Evolutionary conservation across 2,797 vertebrate species (phyloP), one percentile per base, ranked within the genome.

Genomic region (Tadarida brasiliensis): DNA sequence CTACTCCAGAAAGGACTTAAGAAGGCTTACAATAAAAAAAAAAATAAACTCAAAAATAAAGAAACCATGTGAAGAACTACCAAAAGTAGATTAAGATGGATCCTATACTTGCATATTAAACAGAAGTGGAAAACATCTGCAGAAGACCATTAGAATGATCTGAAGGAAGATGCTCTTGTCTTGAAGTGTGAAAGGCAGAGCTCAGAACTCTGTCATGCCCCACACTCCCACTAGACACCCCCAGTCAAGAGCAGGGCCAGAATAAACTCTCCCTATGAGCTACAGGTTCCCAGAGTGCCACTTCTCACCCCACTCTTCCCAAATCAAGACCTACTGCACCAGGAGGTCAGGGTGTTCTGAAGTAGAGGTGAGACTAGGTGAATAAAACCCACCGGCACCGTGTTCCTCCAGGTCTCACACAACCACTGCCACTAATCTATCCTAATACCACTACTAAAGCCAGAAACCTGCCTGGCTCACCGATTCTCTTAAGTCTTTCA

Each of bases 1-100:
- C 65, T 85, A 90, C 56, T 78, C 67, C 54, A 89, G 35, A 73
- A 86, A 39, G 57, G 22, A 95, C 24, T 59, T 81, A 94, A 86
- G 71, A 89, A 85, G 12, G 11, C 51, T 54, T 95, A 87, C 35
- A 61, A 85, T 87, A 93, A 95, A 91, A 81, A 84, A 56, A 16
- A 1, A 12, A 35, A 35, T 54, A 90, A 93, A 74, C 49, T 83
- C 19, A 68, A 93, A 88, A 81, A 15, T 54, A 74, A 94, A 94
- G 82, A 90, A 95, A 88, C 47, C 51, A 59, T 44, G 26, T 76
- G 15, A 94, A 56, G 28, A 94, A 93, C 39, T 61, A 87, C 54
- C 39, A 93, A 80, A 61, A 87, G 87, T 10, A 87, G 71, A 77
- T 70, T 77, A 80, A 86, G 57, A 94, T 44, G 26, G 49, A 47